A percentile compares a stretch with the other conserved stretches of the same genome.
Evolutionary conservation across 2,888 invertebrate genomes (phyloP).

Genomic region (Calameuta filiformis): DNA sequence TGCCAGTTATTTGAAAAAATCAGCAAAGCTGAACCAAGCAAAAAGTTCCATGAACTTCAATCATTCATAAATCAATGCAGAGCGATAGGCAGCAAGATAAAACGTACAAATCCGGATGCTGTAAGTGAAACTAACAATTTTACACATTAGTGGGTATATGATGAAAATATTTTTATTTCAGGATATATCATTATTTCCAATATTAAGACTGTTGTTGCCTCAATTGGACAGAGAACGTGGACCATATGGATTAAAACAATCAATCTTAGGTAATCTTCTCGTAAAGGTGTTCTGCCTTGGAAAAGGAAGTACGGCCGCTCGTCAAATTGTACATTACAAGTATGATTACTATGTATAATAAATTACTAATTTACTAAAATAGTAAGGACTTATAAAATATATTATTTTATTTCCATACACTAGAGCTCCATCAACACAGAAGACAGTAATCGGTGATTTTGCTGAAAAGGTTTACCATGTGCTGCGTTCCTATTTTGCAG

Average conservation of each 20-base stretch:
- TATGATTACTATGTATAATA: constrained; percentile 30
- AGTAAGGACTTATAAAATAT: constrained; percentile 9
- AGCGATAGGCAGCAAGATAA: constrained; percentile 58
- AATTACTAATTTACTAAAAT: not conserved
- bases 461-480: constrained; percentile 82
- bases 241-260: constrained; percentile 86
- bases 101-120: constrained; percentile 41
- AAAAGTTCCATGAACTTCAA: constrained; percentile 67
- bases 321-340: constrained; percentile 69
- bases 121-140: constrained; percentile 44
- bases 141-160: constrained; percentile 4
- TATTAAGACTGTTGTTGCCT: constrained; percentile 84
- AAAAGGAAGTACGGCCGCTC: constrained; percentile 72
- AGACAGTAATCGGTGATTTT: constrained; percentile 76
- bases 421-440: constrained; percentile 68
- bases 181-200: constrained; percentile 75
- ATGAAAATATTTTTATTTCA: constrained; percentile 53
- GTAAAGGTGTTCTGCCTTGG: constrained; percentile 82
- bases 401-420: constrained; percentile 41
- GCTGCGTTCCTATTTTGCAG: constrained; percentile 70
- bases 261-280: constrained; percentile 77
- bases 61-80: constrained; percentile 69
- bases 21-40: constrained; percentile 64
- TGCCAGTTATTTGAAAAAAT: constrained; percentile 74
- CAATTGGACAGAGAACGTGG: constrained; percentile 81